Base-by-base conservation (phyloP, 2,888 invertebrate genomes). In the Alloplasta piceator region DNA sequence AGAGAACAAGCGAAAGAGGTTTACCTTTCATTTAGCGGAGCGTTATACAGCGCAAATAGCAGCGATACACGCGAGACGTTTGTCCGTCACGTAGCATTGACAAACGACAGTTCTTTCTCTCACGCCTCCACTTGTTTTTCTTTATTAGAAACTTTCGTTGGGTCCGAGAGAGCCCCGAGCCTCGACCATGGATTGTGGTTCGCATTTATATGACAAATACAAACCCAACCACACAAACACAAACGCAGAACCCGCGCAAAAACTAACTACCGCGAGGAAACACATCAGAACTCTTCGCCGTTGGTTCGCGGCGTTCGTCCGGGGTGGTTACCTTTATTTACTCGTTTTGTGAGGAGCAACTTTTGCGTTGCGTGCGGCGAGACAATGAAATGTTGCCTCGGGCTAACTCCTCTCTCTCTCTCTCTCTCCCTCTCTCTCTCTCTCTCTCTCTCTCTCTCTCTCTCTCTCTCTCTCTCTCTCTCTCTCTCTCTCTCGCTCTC, bases 11-110 rank as follows among this genome's bases (percentile, higher is more conserved):
- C 16, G 26, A 48, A n/a, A 52, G 55, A 72, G 63, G 48, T 9
- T 56, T 67, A 67, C 58, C 41, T 66, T 67, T 46, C 70, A 50
- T 38, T 67, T 46, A 61, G 16, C 77, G 56, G 39, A 56, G 63
- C 76, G 48, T 52, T 60, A 67, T 9, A 14, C 10, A 66, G 36
- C 61, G 36, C 52, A 26, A 56, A 56, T 46, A 26, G 26, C 26
- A 26, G 26, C 26, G 26, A 26, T 26, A 26, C 26, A 26, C 56
- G n/a, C 55, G 64, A 73, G 70, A 75, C 73, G 66, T 61, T 70
- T 60, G 70, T 79, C 79, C 81, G 81, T 77, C 84, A 83, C 83
- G 81, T 83, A 84, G 56, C 74, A 81, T 79, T 83, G 84, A 84
- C 84, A 84, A 84, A 84, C 77, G 84, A 61, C 83, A 77, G 63